Evolutionary conservation across 2,888 invertebrate species (phyloP), one percentile per base, ranked within the genome.

Genomic region (Drosophila buzzatii): DNA sequence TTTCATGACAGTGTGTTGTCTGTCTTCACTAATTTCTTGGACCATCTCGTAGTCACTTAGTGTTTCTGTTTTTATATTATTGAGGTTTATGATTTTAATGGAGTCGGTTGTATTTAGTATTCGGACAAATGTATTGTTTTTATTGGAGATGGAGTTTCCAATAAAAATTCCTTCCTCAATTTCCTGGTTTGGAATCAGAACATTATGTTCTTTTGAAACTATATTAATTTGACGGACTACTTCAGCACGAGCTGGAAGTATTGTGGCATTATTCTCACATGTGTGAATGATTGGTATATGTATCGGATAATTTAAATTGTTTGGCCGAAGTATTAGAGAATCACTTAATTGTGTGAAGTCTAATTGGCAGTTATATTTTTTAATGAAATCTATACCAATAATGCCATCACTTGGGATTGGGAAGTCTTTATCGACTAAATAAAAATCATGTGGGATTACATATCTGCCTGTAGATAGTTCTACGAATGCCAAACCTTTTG

Each of bases 191-290:
- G 42, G 42, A 18, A 42, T 42, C 2, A 42, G 18, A 42, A 42
- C 18, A 5, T 42, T 42, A 9, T 42, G 42, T 18, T 42, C 41
- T 41, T n/a, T 41, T 18, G 10, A 18, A 42, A 10, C n/a, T 39
- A 39, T 39, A 9, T 41, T 41, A n/a, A 41, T 41, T 41, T 41
- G n/a, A n/a, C 41, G 41, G 41, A 42, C 42, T 18, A 42, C 42
- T 42, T 42, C 42, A 10, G 42, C 18, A 18, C 42, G 42, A 42
- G 18, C 42, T 42, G 42, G 42, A 20, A 42, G 42, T 42, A 42
- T 42, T 1, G 18, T 42, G 18, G 18, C 42, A 18, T 41, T 41
- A 41, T 41, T 41, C n/a, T 41, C 41, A 8, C 41, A 42, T 10
- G 42, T 20, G 12, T 42, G 18, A 2, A 18, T 42, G 2, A 44